Percentiles rank a stretch among this genome's conserved stretches.
These are phyloP conservation scores for Listronotus oregonensis DNA, from an alignment of 1,140 invertebrate genomes.

Conservation along the genomic window DNA sequence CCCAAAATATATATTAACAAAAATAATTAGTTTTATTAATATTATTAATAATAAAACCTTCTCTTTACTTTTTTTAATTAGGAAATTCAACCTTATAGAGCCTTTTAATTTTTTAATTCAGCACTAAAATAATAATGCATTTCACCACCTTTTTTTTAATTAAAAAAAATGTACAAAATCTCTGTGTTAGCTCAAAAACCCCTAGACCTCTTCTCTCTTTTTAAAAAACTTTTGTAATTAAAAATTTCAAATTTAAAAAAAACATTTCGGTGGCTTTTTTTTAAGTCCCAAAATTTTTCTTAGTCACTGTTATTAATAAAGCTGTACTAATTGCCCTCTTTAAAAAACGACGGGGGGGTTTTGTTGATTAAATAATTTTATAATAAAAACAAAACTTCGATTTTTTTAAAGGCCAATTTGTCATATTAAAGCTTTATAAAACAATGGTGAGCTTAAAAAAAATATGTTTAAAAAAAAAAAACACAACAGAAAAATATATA, in stretches of 20 bases:
- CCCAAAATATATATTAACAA: too few relatives aligned
- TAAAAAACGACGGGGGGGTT: background rate
- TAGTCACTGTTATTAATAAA: constrained; percentile 18
- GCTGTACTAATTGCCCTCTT: background rate
- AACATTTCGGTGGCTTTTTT: constrained; percentile 14
- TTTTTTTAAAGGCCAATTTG: too few relatives aligned
- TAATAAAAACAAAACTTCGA: background rate
- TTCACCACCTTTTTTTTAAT: constrained; percentile 12
- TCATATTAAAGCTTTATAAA: too few relatives aligned
- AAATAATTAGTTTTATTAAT: too few relatives aligned
- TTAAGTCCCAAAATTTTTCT: constrained; percentile 16
- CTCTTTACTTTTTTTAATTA: too few relatives aligned
- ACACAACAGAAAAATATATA: too few relatives aligned
- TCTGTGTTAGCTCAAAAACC: constrained; percentile 2
- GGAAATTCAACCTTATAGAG: too few relatives aligned
- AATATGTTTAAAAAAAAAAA: too few relatives aligned
- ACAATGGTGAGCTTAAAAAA: too few relatives aligned
- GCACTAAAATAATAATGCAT: too few relatives aligned
- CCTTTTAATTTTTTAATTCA: too few relatives aligned
- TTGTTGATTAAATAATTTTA: constrained; percentile 3
- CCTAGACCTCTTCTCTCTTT: constrained; percentile 6
- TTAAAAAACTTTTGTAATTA: constrained; percentile 19
- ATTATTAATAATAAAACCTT: too few relatives aligned
- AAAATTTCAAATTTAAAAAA: constrained; percentile 16
- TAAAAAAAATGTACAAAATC: constrained; percentile 17